Evolutionary conservation across 2,888 invertebrate species (phyloP).

Genomic region (Tricholauxania praeusta): DNA sequence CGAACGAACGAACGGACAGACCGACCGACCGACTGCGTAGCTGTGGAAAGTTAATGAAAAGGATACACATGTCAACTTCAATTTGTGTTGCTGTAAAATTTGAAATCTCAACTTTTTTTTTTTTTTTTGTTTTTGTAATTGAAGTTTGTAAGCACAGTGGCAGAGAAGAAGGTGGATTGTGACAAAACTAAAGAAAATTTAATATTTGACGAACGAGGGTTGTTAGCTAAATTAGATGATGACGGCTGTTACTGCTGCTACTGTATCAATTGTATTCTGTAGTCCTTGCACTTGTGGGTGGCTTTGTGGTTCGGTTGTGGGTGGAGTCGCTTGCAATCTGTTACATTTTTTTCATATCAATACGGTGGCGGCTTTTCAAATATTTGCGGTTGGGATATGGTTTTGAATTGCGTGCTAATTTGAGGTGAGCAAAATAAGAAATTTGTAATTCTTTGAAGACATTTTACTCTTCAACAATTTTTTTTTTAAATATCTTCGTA

Average conservation of each 20-base stretch:
- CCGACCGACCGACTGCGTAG: background rate
- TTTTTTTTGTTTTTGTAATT: constrained; percentile 37
- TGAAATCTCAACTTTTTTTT: constrained; percentile 26
- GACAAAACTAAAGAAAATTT: constrained; percentile 39
- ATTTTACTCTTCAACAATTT: too few relatives aligned
- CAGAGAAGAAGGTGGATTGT: constrained; percentile 27
- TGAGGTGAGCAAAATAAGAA: background rate
- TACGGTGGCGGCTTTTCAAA: background rate
- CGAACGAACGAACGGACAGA: background rate
- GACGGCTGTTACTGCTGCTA: constrained; percentile 41
- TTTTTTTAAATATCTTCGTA: too few relatives aligned
- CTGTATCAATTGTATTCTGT: constrained; percentile 41
- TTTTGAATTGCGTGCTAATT: constrained; percentile 19
- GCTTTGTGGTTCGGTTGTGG: constrained; percentile 45
- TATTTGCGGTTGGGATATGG: background rate
- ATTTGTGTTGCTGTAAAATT: constrained; percentile 53
- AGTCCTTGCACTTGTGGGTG: constrained; percentile 45
- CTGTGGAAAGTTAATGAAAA: constrained; percentile 65
- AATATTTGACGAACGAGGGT: constrained; percentile 55
- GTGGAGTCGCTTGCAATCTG: constrained; percentile 61
- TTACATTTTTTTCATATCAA: constrained; percentile 57
- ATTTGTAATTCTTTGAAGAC: background rate
- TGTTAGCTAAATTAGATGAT: constrained; percentile 45
- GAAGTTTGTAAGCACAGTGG: constrained; percentile 17
- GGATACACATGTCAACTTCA: constrained; percentile 68